Evolutionary conservation across 1,140 invertebrate species (phyloP).

Genomic region (Geopemphigus sp.): DNA sequence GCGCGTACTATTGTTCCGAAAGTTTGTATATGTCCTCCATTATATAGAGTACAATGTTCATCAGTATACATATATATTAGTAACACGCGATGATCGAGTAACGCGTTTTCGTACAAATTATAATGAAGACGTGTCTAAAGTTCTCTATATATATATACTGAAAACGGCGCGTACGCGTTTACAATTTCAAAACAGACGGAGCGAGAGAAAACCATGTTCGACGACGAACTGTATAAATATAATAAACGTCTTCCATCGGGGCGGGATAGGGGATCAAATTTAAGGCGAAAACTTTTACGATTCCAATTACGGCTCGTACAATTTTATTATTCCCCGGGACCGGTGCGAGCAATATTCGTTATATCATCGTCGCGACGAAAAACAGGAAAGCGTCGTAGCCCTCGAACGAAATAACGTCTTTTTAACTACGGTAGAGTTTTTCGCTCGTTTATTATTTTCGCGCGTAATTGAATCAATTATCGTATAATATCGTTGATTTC

Average conservation of each 20-base stretch:
- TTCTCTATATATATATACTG: no score
- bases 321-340: no score
- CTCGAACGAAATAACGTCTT: no score
- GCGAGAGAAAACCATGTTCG: neutral
- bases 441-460: neutral
- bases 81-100: neutral
- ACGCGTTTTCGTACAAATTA: neutral
- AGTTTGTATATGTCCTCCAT: no score
- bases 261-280: neutral
- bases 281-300: slow-evolving; percentile 22
- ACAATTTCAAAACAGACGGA: neutral
- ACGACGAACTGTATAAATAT: neutral
- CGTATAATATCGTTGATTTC: neutral
- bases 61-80: no score
- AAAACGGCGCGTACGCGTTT: neutral
- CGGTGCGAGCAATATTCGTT: neutral
- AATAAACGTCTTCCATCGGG: neutral
- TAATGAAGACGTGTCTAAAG: neutral
- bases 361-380: neutral
- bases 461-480: neutral
- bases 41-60: no score
- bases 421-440: neutral
- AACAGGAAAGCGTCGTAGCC: neutral
- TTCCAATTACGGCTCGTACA: slow-evolving; percentile 2
- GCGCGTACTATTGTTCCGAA: no score